These are phyloP conservation scores for Bombylius discolor DNA, from an alignment of 2,888 invertebrate species.

Conservation along the genomic window DNA sequence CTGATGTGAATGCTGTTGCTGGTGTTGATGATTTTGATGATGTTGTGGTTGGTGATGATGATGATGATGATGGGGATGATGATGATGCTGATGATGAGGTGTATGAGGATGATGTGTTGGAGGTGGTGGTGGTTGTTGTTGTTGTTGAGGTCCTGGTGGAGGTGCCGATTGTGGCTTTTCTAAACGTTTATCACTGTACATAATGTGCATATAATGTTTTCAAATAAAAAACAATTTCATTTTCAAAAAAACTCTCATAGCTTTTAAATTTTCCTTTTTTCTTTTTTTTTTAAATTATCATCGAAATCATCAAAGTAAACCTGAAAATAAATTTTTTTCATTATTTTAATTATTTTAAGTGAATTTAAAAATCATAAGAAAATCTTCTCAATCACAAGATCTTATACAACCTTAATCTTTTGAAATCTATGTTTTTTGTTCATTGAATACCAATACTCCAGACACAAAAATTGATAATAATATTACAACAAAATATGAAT, in stretches of 20 bases:
- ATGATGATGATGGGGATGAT: neutral
- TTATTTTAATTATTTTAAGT: too few species aligned
- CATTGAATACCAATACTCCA: too few species aligned
- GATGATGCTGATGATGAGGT: neutral
- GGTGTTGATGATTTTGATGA: neutral
- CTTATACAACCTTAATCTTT: too few species aligned
- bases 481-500: too few species aligned
- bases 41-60: neutral
- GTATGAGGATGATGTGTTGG: neutral
- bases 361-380: too few species aligned
- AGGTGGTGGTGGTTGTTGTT: neutral
- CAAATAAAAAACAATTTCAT: neutral
- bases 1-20: conserved; percentile 8
- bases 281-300: too few species aligned
- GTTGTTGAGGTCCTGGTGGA: neutral
- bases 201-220: neutral
- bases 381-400: too few species aligned
- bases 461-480: too few species aligned
- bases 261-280: too few species aligned
- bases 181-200: conserved; percentile 12
- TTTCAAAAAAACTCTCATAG: neutral
- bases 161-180: neutral
- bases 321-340: too few species aligned
- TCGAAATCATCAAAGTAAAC: too few species aligned
- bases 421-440: too few species aligned